These are phyloP conservation scores for Periparus ater DNA, from an alignment of 2,797 vertebrate species.

Conservation along the genomic window DNA sequence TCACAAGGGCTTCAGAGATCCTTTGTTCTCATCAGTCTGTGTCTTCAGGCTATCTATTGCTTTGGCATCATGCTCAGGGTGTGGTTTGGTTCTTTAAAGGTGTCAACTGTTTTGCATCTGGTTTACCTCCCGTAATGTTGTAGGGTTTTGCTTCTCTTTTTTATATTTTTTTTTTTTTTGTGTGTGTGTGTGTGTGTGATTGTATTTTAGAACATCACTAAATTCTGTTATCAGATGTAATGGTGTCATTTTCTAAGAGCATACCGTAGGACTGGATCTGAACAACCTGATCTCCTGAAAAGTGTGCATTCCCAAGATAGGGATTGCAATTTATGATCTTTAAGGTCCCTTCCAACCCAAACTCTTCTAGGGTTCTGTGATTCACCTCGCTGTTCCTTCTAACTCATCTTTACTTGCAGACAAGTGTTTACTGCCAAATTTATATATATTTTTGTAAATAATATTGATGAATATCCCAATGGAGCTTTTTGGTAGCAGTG, in stretches of 20 bases:
- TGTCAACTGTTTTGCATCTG: background rate
- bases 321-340: background rate
- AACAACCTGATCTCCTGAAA: background rate
- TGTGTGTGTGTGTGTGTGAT: background rate
- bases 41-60: background rate
- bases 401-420: background rate
- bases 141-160: background rate
- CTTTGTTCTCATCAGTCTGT: background rate
- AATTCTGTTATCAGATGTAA: fast-evolving
- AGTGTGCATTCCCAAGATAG: background rate
- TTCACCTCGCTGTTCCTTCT: background rate
- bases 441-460: background rate
- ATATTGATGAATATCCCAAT: background rate
- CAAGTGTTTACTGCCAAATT: background rate
- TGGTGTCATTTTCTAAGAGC: background rate
- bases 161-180: background rate
- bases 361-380: background rate
- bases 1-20: background rate
- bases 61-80: fast-evolving
- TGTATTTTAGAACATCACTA: background rate
- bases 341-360: background rate
- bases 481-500: background rate
- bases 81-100: background rate
- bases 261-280: background rate
- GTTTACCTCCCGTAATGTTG: background rate